Conservation (phyloP, 2,113 vertebrate genomes). For the Stigmatopora argus region DNA sequence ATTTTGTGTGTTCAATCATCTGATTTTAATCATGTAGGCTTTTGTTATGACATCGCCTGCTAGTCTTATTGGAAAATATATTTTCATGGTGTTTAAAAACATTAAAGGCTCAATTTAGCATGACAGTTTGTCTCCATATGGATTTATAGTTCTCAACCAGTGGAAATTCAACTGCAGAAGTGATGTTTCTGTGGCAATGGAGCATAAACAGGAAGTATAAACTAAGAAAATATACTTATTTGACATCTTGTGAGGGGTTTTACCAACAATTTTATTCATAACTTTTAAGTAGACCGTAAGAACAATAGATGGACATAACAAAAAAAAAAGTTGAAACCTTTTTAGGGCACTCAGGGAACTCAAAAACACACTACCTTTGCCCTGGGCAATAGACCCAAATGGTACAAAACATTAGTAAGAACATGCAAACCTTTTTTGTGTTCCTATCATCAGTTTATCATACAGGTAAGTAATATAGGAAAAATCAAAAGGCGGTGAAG, state of each 20-base stretch:
- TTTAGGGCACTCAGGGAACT: not conserved
- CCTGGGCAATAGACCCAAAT: too few species aligned
- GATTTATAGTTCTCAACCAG: not conserved
- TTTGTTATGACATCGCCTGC: conserved; percentile 2
- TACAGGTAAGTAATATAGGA: too few species aligned
- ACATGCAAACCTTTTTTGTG: too few species aligned
- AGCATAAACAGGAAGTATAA: not conserved
- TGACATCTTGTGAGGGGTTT: too few species aligned
- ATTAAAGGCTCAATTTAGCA: conserved; percentile 1
- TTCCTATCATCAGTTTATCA: too few species aligned
- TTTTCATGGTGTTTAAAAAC: not conserved
- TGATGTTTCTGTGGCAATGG: not conserved
- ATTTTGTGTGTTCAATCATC: not conserved
- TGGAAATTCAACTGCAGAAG: conserved; percentile 7
- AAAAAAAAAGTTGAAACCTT: not conserved
- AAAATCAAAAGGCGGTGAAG: too few species aligned
- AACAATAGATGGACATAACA: too few species aligned
- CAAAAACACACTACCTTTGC: not conserved
- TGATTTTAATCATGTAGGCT: not conserved
- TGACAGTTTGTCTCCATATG: not conserved
- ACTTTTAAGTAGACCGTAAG: too few species aligned
- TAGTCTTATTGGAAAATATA: not conserved
- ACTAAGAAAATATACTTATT: too few species aligned
- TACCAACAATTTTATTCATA: too few species aligned
- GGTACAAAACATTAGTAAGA: too few species aligned